These are phyloP conservation scores for Acleris sparsana DNA, from an alignment of 2,888 invertebrate species.

Conservation along the genomic window DNA sequence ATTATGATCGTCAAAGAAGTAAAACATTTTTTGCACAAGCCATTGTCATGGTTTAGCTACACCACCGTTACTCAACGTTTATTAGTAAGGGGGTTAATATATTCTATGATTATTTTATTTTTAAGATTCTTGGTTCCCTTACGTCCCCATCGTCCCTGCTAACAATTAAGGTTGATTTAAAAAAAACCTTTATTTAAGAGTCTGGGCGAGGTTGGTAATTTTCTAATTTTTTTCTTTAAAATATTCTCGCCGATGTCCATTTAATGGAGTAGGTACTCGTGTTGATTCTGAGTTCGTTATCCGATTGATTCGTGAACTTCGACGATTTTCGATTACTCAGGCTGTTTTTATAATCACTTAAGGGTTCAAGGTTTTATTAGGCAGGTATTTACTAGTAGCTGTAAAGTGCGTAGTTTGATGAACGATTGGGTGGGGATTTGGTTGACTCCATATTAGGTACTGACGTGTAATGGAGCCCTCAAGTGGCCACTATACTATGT, in stretches of 20 bases:
- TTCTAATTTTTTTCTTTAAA: conserved; percentile 74
- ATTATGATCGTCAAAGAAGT: no score
- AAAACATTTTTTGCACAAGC: no score
- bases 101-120: no score
- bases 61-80: no score
- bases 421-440: no score
- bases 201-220: conserved; percentile 70
- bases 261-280: conserved; percentile 70
- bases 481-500: no score
- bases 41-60: no score
- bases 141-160: conserved; percentile 46
- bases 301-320: conserved; percentile 65
- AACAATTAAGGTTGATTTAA: conserved; percentile 79
- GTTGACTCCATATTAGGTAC: no score
- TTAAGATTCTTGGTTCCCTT: conserved; percentile 45
- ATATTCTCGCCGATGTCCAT: conserved; percentile 67
- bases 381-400: not conserved
- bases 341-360: conserved; percentile 56
- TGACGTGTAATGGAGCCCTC: no score
- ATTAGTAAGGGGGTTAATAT: no score
- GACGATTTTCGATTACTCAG: conserved; percentile 50
- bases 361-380: conserved; percentile 35
- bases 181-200: conserved; percentile 71
- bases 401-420: no score
- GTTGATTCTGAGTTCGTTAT: conserved; percentile 71